Conservation (phyloP, 2,797 vertebrate species). For the Setipinna tenuifilis region DNA sequence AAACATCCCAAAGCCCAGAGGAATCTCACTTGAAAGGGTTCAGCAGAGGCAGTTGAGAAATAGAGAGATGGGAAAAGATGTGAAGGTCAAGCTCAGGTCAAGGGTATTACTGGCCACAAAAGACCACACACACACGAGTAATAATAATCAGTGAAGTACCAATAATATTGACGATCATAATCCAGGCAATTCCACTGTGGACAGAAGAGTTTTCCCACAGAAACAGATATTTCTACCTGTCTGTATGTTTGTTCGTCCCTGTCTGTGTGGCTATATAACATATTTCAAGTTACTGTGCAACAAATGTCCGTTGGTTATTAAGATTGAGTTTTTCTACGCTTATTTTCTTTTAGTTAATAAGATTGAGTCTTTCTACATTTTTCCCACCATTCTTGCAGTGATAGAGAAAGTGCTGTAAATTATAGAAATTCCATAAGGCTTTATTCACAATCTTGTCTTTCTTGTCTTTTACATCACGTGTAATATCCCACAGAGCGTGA, state of each 20-base stretch:
- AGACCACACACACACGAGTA: not conserved
- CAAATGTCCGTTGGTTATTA: not conserved
- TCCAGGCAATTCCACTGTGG: not conserved
- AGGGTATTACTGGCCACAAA: conserved; percentile 24
- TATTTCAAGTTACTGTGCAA: not conserved
- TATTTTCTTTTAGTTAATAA: too few relatives aligned
- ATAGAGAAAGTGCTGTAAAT: not conserved
- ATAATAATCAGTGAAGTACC: not conserved
- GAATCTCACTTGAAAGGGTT: not conserved
- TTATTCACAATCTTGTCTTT: not conserved
- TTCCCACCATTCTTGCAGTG: not conserved
- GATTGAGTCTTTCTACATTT: too few relatives aligned
- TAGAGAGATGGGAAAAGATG: conserved; percentile 20
- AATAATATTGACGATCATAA: not conserved
- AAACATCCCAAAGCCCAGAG: conserved; percentile 7
- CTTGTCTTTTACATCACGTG: not conserved
- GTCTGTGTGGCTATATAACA: not conserved
- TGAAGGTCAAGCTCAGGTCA: conserved; percentile 42
- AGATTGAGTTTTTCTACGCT: not conserved
- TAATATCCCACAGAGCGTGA: not conserved
- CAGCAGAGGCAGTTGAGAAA: not conserved
- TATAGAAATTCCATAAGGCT: not conserved
- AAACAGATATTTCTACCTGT: not conserved
- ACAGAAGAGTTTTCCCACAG: not conserved
- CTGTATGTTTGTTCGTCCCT: too few relatives aligned